These are phyloP conservation scores for Spilogale gracilis DNA, from an alignment of 2,113 vertebrate genomes.

Conservation along the genomic window DNA sequence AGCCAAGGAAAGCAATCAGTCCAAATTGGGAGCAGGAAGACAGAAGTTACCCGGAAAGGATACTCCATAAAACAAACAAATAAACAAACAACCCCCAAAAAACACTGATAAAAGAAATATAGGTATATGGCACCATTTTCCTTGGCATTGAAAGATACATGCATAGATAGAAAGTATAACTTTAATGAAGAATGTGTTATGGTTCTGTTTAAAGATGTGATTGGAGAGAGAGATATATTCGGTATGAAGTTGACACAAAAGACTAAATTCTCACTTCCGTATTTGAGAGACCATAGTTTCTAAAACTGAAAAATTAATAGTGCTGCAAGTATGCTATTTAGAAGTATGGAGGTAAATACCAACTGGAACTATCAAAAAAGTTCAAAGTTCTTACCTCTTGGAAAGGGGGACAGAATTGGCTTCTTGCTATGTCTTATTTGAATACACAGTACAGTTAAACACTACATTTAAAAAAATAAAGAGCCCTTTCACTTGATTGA, in stretches of 20 bases:
- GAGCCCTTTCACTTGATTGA: neutral
- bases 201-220: neutral
- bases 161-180: neutral
- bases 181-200: neutral
- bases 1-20: neutral
- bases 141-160: neutral
- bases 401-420: neutral
- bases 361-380: neutral
- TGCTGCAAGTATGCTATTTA: neutral
- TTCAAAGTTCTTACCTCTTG: neutral
- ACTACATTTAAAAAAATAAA: neutral
- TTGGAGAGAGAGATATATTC: neutral
- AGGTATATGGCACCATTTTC: neutral
- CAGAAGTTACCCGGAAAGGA: neutral
- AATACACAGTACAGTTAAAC: slow-evolving; percentile 4
- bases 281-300: neutral
- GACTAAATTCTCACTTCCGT: neutral
- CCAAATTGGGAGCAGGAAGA: neutral
- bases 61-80: no score
- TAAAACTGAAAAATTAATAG: neutral
- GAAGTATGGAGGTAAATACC: neutral
- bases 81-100: no score
- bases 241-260: neutral
- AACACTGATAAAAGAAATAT: neutral
- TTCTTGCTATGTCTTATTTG: neutral